phyloP scores from a whole-genome alignment of 2,888 invertebrate species.

The Chesias legatella region DNA sequence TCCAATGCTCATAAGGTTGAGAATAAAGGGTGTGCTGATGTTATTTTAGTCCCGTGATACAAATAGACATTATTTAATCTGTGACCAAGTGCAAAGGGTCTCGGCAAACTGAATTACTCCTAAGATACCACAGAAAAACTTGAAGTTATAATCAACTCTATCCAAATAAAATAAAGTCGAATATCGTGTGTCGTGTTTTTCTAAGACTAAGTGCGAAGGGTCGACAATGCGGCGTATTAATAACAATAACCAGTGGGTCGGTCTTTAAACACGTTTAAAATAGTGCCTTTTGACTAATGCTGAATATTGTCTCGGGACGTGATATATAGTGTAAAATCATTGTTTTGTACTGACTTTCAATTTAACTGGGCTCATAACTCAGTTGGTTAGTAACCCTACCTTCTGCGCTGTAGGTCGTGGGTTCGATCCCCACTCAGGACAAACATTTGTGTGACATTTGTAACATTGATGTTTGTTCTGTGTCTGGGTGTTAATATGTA shows the following conservation, averaged over 20 bases:
- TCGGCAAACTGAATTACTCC: conserved; percentile 53
- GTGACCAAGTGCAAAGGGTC: conserved; percentile 32
- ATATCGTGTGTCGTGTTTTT: conserved; percentile 28
- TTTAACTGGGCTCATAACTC: neutral
- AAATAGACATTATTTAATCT: conserved; percentile 37
- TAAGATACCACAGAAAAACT: conserved; percentile 9
- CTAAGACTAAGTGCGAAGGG: conserved; percentile 31
- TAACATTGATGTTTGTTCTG: too few species aligned
- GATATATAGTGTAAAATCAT: conserved; percentile 12
- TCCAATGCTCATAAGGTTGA: conserved; percentile 39
- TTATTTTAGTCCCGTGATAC: conserved; percentile 10
- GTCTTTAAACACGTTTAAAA: conserved; percentile 63
- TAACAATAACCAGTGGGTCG: conserved; percentile 70
- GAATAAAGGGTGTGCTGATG: conserved; percentile 19
- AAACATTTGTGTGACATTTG: too few species aligned
- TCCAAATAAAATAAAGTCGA: neutral
- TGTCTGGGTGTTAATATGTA: too few species aligned
- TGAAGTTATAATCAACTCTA: conserved; percentile 1
- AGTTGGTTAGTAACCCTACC: too few species aligned
- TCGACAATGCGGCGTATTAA: conserved; percentile 65
- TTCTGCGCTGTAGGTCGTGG: too few species aligned
- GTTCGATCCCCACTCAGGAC: too few species aligned
- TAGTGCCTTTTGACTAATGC: conserved; percentile 70
- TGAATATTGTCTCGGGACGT: conserved; percentile 44
- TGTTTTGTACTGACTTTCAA: conserved; percentile 11